Conservation (phyloP, 2,113 vertebrate species). For the Oceanites oceanicus region DNA sequence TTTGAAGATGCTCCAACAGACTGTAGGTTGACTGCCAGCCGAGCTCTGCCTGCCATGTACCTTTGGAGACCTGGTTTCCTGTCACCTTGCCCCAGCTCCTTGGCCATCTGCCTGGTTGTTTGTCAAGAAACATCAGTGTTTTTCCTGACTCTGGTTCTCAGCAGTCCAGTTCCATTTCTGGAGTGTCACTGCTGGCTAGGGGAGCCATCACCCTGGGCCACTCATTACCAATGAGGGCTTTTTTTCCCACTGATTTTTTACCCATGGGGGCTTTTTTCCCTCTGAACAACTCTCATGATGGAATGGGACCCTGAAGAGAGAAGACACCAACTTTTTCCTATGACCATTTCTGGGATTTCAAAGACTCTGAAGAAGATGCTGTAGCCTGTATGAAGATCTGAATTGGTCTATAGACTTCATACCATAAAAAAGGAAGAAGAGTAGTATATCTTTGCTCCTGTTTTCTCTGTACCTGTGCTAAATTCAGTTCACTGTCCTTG, state of each 20-base stretch:
- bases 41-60: background rate
- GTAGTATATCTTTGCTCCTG: rapidly evolving
- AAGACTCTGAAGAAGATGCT: background rate
- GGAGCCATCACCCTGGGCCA: background rate
- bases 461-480: background rate
- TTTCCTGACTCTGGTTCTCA: background rate
- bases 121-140: background rate
- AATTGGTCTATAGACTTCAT: background rate
- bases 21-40: background rate
- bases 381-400: background rate
- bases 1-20: background rate
- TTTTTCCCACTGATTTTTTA: background rate
- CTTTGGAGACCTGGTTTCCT: background rate
- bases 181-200: background rate
- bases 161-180: background rate
- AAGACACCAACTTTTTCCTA: background rate
- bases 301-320: background rate
- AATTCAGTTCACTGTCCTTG: background rate
- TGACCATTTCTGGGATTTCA: background rate
- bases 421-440: background rate
- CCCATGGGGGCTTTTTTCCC: background rate
- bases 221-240: background rate
- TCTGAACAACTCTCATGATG: background rate
- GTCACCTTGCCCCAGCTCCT: background rate
- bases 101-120: background rate